Evolutionary conservation across 2,888 invertebrate species (phyloP).

Genomic region (Mechanitis mazaeus): DNA sequence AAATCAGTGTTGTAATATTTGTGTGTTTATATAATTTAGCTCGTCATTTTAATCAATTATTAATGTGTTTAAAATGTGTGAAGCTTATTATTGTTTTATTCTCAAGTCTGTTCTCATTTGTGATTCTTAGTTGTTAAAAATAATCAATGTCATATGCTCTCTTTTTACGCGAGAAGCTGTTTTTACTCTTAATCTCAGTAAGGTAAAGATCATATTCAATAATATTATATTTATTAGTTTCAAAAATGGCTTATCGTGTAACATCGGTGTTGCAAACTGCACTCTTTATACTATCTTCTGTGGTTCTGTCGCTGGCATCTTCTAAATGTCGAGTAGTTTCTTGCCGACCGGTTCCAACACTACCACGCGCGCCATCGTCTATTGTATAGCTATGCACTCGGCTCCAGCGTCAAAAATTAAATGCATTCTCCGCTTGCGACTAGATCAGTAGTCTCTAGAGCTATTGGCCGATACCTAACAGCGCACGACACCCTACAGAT

Average conservation of each 20-base stretch:
- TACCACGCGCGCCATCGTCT: constrained; percentile 67
- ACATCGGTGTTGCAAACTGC: constrained; percentile 76
- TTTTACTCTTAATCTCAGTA: constrained; percentile 31
- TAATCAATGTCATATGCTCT: constrained; percentile 68
- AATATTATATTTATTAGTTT: background rate
- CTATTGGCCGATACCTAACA: constrained; percentile 74
- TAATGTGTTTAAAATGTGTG: constrained; percentile 50
- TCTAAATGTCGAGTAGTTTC: constrained; percentile 67
- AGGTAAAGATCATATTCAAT: background rate
- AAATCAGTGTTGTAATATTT: constrained; percentile 67
- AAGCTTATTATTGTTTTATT: constrained; percentile 60
- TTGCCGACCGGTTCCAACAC: constrained; percentile 61
- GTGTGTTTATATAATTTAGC: constrained; percentile 55
- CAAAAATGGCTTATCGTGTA: constrained; percentile 54
- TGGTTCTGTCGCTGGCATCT: constrained; percentile 73
- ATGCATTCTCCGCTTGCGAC: constrained; percentile 73
- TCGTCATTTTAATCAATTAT: constrained; percentile 56
- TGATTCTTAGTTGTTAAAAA: constrained; percentile 72
- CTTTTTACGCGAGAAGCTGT: constrained; percentile 53
- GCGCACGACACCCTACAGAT: constrained; percentile 73
- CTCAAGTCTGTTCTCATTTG: constrained; percentile 61
- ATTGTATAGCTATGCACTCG: constrained; percentile 68
- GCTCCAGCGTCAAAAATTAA: constrained; percentile 72
- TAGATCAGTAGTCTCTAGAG: constrained; percentile 75
- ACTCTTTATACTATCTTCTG: constrained; percentile 75